phyloP scores from a whole-genome alignment of 2,113 vertebrate genomes.

The Takifugu flavidus region DNA sequence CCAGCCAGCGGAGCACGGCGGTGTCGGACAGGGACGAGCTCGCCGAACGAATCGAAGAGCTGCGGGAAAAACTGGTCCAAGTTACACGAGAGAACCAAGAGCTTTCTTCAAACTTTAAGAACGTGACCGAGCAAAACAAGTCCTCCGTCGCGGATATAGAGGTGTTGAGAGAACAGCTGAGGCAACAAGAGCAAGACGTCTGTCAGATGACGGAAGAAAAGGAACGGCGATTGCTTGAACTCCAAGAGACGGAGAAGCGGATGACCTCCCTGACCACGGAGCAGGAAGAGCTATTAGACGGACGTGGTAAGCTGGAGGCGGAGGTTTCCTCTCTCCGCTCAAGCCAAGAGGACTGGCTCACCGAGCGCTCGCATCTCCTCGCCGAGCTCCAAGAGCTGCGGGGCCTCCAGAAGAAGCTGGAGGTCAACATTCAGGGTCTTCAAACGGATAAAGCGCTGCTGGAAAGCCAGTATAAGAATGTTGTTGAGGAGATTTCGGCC shows the following conservation, averaged over 20 bases:
- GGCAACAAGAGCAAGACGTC: constrained; percentile 67
- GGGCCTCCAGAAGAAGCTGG: constrained; percentile 52
- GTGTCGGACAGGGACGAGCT: constrained; percentile 65
- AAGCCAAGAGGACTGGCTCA: constrained; percentile 52
- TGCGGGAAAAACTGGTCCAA: constrained; percentile 64
- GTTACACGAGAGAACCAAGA: constrained; percentile 73
- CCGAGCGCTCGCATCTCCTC: constrained; percentile 57
- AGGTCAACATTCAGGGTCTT: constrained; percentile 65
- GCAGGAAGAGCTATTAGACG: constrained; percentile 68
- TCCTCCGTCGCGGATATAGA: constrained; percentile 70
- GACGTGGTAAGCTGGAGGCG: constrained; percentile 57
- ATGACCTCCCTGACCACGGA: constrained; percentile 66
- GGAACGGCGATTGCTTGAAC: constrained; percentile 55
- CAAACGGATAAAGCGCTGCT: constrained; percentile 66
- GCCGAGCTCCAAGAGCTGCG: constrained; percentile 66
- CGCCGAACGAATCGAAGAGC: constrained; percentile 60
- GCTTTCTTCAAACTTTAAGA: constrained; percentile 69
- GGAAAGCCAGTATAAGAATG: constrained; percentile 45
- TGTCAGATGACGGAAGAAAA: constrained; percentile 64
- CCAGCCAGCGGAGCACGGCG: constrained; percentile 66
- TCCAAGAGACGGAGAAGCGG: constrained; percentile 66
- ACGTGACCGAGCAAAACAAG: constrained; percentile 73
- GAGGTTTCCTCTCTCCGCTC: constrained; percentile 68
- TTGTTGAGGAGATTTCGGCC: constrained; percentile 29
- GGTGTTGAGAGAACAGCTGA: constrained; percentile 60